Conservation (phyloP, 2,888 invertebrate species). For the Pachycephus smyrnensis region DNA sequence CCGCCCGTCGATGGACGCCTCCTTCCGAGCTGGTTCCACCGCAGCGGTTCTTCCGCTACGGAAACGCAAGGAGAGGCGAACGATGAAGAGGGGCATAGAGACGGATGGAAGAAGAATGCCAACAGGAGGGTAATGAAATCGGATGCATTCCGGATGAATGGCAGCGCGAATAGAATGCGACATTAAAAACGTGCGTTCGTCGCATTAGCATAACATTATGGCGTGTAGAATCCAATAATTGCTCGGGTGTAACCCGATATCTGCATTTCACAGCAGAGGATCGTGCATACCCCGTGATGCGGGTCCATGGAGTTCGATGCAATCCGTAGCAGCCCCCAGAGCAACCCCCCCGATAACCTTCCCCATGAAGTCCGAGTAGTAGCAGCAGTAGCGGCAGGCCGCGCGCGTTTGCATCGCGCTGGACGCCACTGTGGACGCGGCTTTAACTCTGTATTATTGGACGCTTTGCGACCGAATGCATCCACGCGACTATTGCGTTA, state of each 20-base stretch:
- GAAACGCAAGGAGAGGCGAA: neutral
- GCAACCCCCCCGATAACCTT: no score
- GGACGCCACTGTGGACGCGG: neutral
- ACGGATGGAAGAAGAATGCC: neutral
- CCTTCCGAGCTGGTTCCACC: neutral
- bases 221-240: slow-evolving; percentile 54
- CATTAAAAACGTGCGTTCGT: slow-evolving; percentile 15
- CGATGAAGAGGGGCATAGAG: neutral
- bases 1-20: neutral
- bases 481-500: slow-evolving; percentile 17
- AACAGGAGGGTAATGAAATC: neutral
- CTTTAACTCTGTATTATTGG: slow-evolving; percentile 30
- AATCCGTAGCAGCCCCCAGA: neutral
- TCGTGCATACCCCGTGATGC: neutral
- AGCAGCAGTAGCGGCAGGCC: neutral
- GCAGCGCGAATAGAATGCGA: neutral
- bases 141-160: neutral
- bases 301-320: neutral
- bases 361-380: neutral
- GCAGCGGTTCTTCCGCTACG: neutral
- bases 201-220: slow-evolving; percentile 53
- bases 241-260: slow-evolving; percentile 57
- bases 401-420: slow-evolving; percentile 14
- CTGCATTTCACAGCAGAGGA: slow-evolving; percentile 33
- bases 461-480: slow-evolving; percentile 25